A percentile compares a stretch with the other conserved stretches of the same genome.
These are phyloP conservation scores for Phyllopteryx taeniolatus DNA, from an alignment of 2,113 vertebrate species.

Conservation along the genomic window DNA sequence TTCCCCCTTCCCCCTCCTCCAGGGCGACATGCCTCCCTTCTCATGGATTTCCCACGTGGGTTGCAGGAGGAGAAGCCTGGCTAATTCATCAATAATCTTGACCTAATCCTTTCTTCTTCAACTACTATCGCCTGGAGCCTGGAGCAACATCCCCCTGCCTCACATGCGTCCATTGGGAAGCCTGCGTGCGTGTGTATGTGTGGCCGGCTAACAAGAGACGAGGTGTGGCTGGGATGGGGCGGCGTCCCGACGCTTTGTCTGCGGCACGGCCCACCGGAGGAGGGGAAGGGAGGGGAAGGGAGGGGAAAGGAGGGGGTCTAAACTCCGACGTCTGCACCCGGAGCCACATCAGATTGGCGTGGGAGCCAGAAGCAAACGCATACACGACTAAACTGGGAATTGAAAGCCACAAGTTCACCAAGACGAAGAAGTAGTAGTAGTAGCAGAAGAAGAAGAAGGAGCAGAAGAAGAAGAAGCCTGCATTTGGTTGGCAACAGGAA, in stretches of 20 bases:
- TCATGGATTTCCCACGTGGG: slow-evolving; percentile 56
- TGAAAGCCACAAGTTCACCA: slow-evolving; percentile 35
- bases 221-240: slow-evolving; percentile 76
- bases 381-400: slow-evolving; percentile 20
- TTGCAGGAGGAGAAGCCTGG: slow-evolving; percentile 35
- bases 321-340: slow-evolving; percentile 40
- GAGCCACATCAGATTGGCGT: slow-evolving; percentile 50
- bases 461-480: not conserved
- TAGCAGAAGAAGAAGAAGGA: slow-evolving; percentile 14
- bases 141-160: slow-evolving; percentile 53
- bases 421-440: not conserved
- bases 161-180: slow-evolving; percentile 66
- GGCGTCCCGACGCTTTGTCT: slow-evolving; percentile 75
- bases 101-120: slow-evolving; percentile 66
- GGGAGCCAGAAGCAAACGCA: slow-evolving; percentile 30
- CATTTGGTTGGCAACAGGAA: slow-evolving; percentile 19
- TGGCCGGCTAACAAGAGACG: slow-evolving; percentile 48
- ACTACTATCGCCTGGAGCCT: slow-evolving; percentile 63
- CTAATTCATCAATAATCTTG: slow-evolving; percentile 78
- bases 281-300: not conserved
- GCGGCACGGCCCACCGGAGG: slow-evolving; percentile 47
- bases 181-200: slow-evolving; percentile 28
- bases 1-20: slow-evolving; percentile 42
- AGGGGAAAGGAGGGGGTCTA: slow-evolving; percentile 50
- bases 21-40: slow-evolving; percentile 51